phyloP scores from a whole-genome alignment of 2,888 invertebrate species.

The Dicyrtoma fusca region DNA sequence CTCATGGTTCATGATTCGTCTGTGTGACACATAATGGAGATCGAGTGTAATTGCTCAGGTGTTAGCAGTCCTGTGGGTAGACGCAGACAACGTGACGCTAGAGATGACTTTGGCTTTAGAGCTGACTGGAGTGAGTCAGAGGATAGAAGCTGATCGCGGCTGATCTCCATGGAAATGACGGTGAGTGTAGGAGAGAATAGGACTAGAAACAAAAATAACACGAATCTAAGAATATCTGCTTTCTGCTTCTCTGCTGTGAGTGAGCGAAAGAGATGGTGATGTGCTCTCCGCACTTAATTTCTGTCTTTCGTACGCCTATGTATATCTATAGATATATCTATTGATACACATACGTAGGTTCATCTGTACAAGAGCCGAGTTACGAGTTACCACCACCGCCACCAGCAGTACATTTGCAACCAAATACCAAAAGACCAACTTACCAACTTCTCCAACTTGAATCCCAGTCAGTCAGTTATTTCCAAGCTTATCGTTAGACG shows the following conservation, averaged over 20 bases:
- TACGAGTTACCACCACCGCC: no score
- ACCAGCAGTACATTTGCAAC: no score
- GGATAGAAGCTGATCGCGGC: background rate
- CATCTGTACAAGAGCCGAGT: no score
- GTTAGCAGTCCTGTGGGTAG: constrained; percentile 8
- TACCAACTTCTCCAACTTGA: no score
- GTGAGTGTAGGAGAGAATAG: constrained; percentile 8
- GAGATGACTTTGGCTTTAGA: background rate
- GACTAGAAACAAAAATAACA: constrained; percentile 30
- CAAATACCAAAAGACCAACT: background rate
- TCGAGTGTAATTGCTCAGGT: constrained; percentile 2
- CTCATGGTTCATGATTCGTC: no score
- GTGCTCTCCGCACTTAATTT: constrained; percentile 1
- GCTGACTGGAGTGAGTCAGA: background rate
- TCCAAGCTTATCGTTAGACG: no score
- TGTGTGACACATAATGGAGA: no score
- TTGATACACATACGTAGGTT: background rate
- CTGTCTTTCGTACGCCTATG: background rate
- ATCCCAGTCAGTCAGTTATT: no score
- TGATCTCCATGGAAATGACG: background rate
- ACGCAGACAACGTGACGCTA: background rate
- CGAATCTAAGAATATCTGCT: constrained; percentile 33
- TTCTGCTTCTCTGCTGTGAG: background rate
- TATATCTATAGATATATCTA: background rate
- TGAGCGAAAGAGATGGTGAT: background rate